Base-by-base conservation (phyloP, 2,888 invertebrate species). In the Lycia hirtaria region DNA sequence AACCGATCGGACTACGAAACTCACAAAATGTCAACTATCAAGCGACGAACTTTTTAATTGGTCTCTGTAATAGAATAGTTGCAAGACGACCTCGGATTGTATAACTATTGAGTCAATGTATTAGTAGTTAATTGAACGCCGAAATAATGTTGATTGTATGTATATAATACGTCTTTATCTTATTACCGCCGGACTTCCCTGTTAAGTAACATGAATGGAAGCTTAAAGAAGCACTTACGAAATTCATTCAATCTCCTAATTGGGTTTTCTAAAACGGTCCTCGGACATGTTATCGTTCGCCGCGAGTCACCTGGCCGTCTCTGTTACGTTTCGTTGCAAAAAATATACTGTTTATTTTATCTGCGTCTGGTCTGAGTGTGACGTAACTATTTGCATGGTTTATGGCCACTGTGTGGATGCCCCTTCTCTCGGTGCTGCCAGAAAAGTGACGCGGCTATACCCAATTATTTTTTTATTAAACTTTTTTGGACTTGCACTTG, bases 331-430 rank as follows among this genome's bases (percentile, higher is more conserved):
- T 54, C 30, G 38, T 50, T 50, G 56, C 56, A 67, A 65, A 68
- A 68, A 64, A 66, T 47, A 47, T 47, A 47, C 35, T 63, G 41
- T 62, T 54, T 61, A 50, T 69, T 64, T 68, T 56, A 64, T 59
- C 59, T 65, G 63, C 68, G 64, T 63, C 50, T 57, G 60, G 47
- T 35, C 26, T 40, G n/a, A 17, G 12, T 48, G 49, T 66, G 64
- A 71, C 66, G 65, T 72, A 72, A 74, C 54, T 44, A 44, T 59
- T 64, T 53, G 52, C 65, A 64, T 63, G 47, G 37, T 49, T 68
- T 59, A 64, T 68, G 57, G 52, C 33, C 41, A 48, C 22, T 60
- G 60, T 64, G 59, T 57, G 54, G 60, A 60, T 58, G 68, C 62
- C 69, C 69, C 66, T 73, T 72, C 68, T 43, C 35, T 55, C 35